phyloP scores from a whole-genome alignment of 1,140 invertebrate species.

The Polyergus mexicanus region DNA sequence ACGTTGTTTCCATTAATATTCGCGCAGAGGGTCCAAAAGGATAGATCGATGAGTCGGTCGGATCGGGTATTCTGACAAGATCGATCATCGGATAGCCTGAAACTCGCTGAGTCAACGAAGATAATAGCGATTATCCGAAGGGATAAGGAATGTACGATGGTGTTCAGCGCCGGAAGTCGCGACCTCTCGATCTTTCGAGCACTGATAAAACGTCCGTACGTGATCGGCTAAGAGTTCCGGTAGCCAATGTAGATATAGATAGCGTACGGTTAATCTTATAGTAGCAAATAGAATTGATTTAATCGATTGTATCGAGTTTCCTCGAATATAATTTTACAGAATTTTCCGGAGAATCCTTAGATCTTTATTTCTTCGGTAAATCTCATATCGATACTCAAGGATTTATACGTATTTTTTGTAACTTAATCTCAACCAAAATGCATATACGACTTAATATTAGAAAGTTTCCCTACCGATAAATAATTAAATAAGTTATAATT shows the following conservation, averaged over 20 bases:
- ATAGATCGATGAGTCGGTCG: constrained; percentile 56
- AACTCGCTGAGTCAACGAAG: constrained; percentile 77
- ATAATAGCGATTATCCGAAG: constrained; percentile 71
- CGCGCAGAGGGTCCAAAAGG: constrained; percentile 16
- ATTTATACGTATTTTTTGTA: not conserved
- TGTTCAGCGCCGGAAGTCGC: constrained; percentile 73
- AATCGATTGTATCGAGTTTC: not conserved
- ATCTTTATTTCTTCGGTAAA: not conserved
- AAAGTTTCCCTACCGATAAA: not conserved
- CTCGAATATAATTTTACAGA: not conserved
- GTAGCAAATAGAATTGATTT: not conserved
- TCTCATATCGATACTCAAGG: not conserved
- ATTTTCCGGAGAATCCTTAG: not conserved
- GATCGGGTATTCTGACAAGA: constrained; percentile 47
- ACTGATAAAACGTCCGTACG: constrained; percentile 52
- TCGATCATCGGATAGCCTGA: constrained; percentile 47
- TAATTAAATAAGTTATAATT: not conserved
- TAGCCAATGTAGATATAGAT: constrained; percentile 71
- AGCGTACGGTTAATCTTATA: constrained; percentile 29
- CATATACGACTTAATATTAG: not conserved
- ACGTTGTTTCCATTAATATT: constrained; percentile 59
- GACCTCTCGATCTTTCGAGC: constrained; percentile 61
- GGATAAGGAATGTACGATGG: constrained; percentile 28
- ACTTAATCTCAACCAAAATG: not conserved
- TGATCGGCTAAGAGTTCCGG: constrained; percentile 65